Conservation (phyloP, 2,113 vertebrate species). For the Pterocles burchelli region DNA sequence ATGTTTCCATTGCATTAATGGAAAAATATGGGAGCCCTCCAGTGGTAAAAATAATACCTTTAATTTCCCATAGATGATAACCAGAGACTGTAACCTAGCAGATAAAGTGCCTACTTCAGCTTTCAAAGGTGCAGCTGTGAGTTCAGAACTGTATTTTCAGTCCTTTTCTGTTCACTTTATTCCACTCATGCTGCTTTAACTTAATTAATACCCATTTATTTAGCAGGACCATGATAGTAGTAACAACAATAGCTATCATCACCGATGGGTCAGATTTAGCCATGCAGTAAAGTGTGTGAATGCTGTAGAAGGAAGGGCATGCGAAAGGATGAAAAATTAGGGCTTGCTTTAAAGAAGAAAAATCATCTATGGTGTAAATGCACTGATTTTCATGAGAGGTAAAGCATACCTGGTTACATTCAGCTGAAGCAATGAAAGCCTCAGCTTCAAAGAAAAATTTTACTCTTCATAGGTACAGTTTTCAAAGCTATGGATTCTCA, state of each 20-base stretch:
- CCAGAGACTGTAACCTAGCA: conserved; percentile 4
- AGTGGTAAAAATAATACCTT: conserved; percentile 55
- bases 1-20: conserved; percentile 41
- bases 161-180: not conserved
- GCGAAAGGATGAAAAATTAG: not conserved
- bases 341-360: not conserved
- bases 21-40: conserved; percentile 54
- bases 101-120: conserved; percentile 28
- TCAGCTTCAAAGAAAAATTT: not conserved
- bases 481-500: not conserved
- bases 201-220: not conserved
- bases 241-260: not conserved
- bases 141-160: not conserved
- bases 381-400: not conserved
- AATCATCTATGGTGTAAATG: not conserved
- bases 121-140: conserved; percentile 2
- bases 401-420: not conserved
- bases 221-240: not conserved
- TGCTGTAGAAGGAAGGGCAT: not conserved
- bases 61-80: conserved; percentile 46
- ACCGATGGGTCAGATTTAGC: not conserved
- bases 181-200: not conserved
- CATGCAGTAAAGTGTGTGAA: not conserved
- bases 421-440: not conserved
- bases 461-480: not conserved